Evolutionary conservation across 1,140 invertebrate species (phyloP).

Genomic region (Brachionus manjavacas): DNA sequence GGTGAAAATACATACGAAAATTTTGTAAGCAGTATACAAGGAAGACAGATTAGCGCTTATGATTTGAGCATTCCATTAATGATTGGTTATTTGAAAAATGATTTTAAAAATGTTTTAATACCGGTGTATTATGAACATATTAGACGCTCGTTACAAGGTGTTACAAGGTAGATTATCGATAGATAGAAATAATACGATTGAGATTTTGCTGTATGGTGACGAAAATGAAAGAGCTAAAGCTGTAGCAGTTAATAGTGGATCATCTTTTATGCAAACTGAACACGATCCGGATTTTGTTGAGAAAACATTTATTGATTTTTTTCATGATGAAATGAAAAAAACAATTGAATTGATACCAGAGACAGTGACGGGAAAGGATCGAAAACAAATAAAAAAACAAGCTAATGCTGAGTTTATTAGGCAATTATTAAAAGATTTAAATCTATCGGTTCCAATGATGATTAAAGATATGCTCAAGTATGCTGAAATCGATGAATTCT

Average conservation of each 20-base stretch:
- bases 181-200: background rate
- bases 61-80: slow-evolving; percentile 30
- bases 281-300: slow-evolving; percentile 35
- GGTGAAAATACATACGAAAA: slow-evolving; percentile 22
- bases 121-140: slow-evolving; percentile 19
- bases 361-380: background rate
- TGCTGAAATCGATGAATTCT: background rate
- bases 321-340: slow-evolving; percentile 22
- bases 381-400: background rate
- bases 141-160: background rate
- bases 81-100: slow-evolving; percentile 8
- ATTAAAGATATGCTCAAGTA: slow-evolving; percentile 19
- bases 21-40: background rate
- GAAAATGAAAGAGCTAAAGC: background rate
- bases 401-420: background rate
- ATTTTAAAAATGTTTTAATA: slow-evolving; percentile 23
- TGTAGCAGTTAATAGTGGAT: background rate
- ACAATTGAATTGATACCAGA: slow-evolving; percentile 15
- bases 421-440: background rate
- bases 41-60: background rate
- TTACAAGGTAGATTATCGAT: background rate
- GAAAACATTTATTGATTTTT: slow-evolving; percentile 8
- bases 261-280: background rate
- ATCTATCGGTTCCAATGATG: background rate
- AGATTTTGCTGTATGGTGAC: slow-evolving; percentile 1